Percentiles rank a stretch among this genome's conserved stretches.
Evolutionary conservation across 2,888 invertebrate genomes (phyloP).

Genomic region (Archaeoteleia sp.): DNA sequence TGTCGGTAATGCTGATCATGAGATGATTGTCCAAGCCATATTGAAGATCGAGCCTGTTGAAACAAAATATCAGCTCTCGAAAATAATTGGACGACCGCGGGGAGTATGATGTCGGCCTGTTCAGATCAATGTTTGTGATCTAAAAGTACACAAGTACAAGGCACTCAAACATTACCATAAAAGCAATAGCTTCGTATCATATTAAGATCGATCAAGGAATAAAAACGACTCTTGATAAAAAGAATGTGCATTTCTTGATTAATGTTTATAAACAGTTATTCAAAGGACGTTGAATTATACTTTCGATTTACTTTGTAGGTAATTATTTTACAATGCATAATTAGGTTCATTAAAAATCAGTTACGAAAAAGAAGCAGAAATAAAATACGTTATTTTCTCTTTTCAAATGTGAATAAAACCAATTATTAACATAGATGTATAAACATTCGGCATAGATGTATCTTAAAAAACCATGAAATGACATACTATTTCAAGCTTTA

Average conservation of each 20-base stretch:
- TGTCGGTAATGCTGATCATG: slow-evolving; percentile 56
- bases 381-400: too few species aligned
- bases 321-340: too few species aligned
- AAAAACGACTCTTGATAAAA: slow-evolving; percentile 24
- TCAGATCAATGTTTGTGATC: slow-evolving; percentile 54
- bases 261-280: slow-evolving; percentile 22
- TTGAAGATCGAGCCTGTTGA: slow-evolving; percentile 52
- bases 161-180: slow-evolving; percentile 53
- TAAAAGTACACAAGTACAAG: slow-evolving; percentile 56
- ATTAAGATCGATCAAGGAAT: slow-evolving; percentile 40
- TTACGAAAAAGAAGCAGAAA: too few species aligned
- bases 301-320: too few species aligned
- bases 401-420: too few species aligned
- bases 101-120: slow-evolving; percentile 42
- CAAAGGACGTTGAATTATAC: slow-evolving; percentile 14
- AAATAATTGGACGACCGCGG: slow-evolving; percentile 62
- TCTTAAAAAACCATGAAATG: too few species aligned
- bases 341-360: too few species aligned
- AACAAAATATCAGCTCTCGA: slow-evolving; percentile 58
- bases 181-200: slow-evolving; percentile 46
- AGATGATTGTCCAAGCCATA: slow-evolving; percentile 57
- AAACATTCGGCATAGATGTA: too few species aligned
- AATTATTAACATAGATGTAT: too few species aligned
- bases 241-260: slow-evolving; percentile 25
- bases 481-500: too few species aligned